These are phyloP conservation scores for Benthosema pterotum DNA, from an alignment of 2,797 vertebrate species.

Conservation along the genomic window DNA sequence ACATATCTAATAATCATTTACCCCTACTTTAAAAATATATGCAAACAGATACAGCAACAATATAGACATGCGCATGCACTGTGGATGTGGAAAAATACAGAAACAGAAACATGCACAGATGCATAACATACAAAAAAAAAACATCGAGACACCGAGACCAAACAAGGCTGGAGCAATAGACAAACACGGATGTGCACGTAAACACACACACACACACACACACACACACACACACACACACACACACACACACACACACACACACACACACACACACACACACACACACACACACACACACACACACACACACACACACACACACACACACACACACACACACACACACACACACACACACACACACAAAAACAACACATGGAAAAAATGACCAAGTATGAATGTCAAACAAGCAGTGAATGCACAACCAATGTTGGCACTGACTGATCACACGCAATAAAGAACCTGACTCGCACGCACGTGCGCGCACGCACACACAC, in stretches of 20 bases:
- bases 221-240: slow-evolving; percentile 37
- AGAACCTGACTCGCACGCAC: slow-evolving; percentile 35
- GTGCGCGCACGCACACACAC: slow-evolving; percentile 32
- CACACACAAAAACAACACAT: slow-evolving; percentile 14
- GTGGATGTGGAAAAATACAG: too few relatives aligned
- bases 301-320: slow-evolving; percentile 20
- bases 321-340: slow-evolving; percentile 1
- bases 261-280: slow-evolving; percentile 7
- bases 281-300: slow-evolving; percentile 38
- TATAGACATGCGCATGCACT: too few relatives aligned
- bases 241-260: slow-evolving; percentile 6
- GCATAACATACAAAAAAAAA: too few relatives aligned
- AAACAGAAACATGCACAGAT: too few relatives aligned
- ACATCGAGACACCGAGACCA: too few relatives aligned
- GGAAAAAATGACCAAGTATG: slow-evolving; percentile 37
- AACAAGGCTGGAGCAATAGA: not conserved
- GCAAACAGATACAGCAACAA: too few relatives aligned
- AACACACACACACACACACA: slow-evolving; percentile 1
- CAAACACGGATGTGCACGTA: slow-evolving; percentile 1
- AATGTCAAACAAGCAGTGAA: slow-evolving; percentile 50
- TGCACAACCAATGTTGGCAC: slow-evolving; percentile 21
- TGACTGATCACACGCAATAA: slow-evolving; percentile 10
- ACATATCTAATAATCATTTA: too few relatives aligned
- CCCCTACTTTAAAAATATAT: too few relatives aligned
- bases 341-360: slow-evolving; percentile 41